Evolutionary conservation across 2,888 invertebrate genomes (phyloP).

Genomic region (Nemotelus nigrinus): DNA sequence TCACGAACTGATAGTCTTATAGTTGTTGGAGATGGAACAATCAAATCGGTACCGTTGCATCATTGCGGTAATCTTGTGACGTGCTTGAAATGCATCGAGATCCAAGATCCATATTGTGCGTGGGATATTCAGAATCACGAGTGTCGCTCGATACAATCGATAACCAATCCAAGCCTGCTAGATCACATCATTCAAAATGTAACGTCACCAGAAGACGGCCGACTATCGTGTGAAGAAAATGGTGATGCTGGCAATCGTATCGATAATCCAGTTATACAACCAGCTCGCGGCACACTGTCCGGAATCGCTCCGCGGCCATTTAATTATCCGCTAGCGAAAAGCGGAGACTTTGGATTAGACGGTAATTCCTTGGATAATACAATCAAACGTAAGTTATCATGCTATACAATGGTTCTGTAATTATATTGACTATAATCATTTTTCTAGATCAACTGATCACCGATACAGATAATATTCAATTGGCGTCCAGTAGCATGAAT

Average conservation of each 20-base stretch:
- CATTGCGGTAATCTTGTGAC: conserved; percentile 76
- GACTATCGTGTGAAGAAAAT: neutral
- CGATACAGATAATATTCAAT: conserved; percentile 57
- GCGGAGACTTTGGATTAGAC: neutral
- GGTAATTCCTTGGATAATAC: conserved; percentile 58
- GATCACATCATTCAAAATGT: conserved; percentile 54
- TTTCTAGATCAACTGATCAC: conserved; percentile 32
- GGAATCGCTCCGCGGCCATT: conserved; percentile 51
- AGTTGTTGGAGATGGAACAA: conserved; percentile 87
- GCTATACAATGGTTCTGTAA: neutral
- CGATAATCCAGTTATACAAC: conserved; percentile 43
- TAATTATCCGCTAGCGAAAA: neutral
- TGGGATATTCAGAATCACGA: conserved; percentile 83
- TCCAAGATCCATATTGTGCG: conserved; percentile 98
- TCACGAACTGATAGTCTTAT: conserved; percentile 83
- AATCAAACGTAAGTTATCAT: conserved; percentile 56
- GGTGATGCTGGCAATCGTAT: conserved; percentile 51
- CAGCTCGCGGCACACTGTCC: conserved; percentile 54
- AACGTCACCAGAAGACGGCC: conserved; percentile 9
- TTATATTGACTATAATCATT: neutral
- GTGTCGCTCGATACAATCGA: conserved; percentile 63
- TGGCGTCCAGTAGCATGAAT: conserved; percentile 55
- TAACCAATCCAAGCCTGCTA: conserved; percentile 51
- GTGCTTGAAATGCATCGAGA: conserved; percentile 84
- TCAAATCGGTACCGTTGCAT: conserved; percentile 85